A percentile compares a stretch with the other conserved stretches of the same genome.
These are phyloP conservation scores for Burhinus bistriatus DNA, from an alignment of 2,113 vertebrate species.

Conservation along the genomic window DNA sequence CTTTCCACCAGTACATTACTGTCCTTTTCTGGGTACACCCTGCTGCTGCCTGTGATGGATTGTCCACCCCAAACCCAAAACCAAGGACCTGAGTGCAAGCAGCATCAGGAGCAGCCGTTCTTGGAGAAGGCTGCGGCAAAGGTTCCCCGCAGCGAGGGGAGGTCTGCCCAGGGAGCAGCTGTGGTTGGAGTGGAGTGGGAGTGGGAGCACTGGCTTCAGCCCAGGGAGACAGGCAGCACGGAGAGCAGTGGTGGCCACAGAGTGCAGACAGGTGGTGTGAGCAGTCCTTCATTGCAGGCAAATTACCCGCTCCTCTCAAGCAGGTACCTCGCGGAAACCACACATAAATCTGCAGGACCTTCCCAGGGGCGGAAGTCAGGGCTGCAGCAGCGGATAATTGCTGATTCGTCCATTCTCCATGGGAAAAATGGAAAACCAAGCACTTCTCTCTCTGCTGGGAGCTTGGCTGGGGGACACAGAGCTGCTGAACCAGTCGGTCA, in stretches of 20 bases:
- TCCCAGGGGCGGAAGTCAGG: neutral
- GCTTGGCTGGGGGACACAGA: neutral
- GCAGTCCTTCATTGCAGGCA: too few species aligned
- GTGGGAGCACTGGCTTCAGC: neutral
- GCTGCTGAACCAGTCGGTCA: neutral
- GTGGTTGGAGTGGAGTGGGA: rapidly evolving
- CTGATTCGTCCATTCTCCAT: neutral
- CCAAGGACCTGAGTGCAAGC: neutral
- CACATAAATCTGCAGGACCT: neutral
- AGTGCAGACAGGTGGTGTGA: neutral
- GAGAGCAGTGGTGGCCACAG: rapidly evolving
- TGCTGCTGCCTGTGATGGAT: neutral
- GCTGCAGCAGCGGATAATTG: neutral
- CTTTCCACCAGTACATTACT: neutral
- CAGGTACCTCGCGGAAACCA: rapidly evolving
- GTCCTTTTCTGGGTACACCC: neutral
- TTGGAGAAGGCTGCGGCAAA: neutral
- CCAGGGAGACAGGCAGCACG: rapidly evolving
- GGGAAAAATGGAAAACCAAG: neutral
- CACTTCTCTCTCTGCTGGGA: neutral
- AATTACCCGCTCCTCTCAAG: neutral
- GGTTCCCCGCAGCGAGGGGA: neutral
- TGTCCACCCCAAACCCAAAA: neutral
- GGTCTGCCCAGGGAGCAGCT: neutral
- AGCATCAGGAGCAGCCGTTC: rapidly evolving